Evolutionary conservation across 2,888 invertebrate genomes (phyloP), one percentile per base, ranked within the genome.

Genomic region (Perdita meconis): DNA sequence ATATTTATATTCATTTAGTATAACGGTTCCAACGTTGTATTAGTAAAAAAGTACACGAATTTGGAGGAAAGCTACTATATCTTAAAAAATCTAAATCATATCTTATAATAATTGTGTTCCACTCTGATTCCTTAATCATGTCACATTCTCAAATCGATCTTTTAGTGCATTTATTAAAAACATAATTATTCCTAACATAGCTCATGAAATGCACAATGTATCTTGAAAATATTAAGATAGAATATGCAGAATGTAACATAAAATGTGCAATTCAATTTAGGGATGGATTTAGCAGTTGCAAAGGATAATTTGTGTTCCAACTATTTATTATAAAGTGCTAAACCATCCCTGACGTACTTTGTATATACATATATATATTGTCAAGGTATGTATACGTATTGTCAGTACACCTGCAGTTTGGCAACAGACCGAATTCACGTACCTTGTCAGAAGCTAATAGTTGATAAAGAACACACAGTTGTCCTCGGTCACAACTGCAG

Each of bases 191-290:
- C 66, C 47, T 50, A 51, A 34, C 50, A 13, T 73, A 55, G n/a
- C 36, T 59, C 36, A 55, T 10, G 26, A 8, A 53, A 47, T 75
- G 74, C 50, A 70, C 55, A 63, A 63, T 57, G 56, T 74, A 56
- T 63, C 42, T 51, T 71, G 63, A 63, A 50, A 51, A 40, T 24
- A n/a, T n/a, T 51, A 51, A 75, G n/a, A n/a, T n/a, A n/a, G n/a
- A n/a, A n/a, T n/a, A n/a, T n/a, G n/a, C 34, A 47, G 38, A 5
- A 64, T 22, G 16, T 65, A 38, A 24, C 1, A n/a, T 12, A 44
- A 16, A 16, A 19, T 44, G 16, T 44, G 44, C 44, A 44, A 16
- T n/a, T 30, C 30, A 30, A 30, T 6, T 4, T 30, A 6, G 30
- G 30, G 2, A 30, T 30, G 30, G 30, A 30, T 30, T n/a, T n/a